phyloP scores from a whole-genome alignment of 30 jellyfish, hydroid and myxozoan species.

The Hydra vulgaris region DNA sequence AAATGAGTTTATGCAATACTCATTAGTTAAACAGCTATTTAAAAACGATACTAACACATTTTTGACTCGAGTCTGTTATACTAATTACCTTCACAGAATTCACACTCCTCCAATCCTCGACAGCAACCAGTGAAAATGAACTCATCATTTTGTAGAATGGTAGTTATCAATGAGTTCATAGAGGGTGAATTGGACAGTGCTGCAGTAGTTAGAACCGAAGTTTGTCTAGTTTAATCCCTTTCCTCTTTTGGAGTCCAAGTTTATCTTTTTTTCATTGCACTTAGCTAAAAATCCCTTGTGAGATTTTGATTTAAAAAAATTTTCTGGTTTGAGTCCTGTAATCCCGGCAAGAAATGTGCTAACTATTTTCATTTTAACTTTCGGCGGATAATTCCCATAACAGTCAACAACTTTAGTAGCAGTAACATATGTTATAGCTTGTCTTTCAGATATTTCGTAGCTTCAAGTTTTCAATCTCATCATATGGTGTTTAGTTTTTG shows the following conservation, averaged over 20 bases:
- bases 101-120: background rate
- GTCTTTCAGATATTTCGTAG: background rate
- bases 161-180: background rate
- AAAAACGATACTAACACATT: no score
- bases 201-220: background rate
- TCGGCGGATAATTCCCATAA: background rate
- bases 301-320: background rate
- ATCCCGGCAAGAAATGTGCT: background rate
- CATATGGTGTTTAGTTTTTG: background rate
- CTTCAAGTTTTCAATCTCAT: background rate
- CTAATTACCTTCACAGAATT: no score
- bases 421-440: background rate
- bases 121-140: background rate
- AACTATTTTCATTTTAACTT: background rate
- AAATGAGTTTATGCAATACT: no score
- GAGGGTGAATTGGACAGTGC: background rate
- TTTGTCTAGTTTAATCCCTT: background rate
- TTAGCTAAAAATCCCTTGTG: background rate
- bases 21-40: no score
- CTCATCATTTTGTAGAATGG: background rate
- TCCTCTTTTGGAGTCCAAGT: background rate
- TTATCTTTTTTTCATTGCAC: background rate
- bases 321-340: background rate
- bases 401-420: background rate
- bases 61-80: no score